Evolutionary conservation across 2,113 vertebrate species (phyloP).

Genomic region (Xyrauchen texanus): DNA sequence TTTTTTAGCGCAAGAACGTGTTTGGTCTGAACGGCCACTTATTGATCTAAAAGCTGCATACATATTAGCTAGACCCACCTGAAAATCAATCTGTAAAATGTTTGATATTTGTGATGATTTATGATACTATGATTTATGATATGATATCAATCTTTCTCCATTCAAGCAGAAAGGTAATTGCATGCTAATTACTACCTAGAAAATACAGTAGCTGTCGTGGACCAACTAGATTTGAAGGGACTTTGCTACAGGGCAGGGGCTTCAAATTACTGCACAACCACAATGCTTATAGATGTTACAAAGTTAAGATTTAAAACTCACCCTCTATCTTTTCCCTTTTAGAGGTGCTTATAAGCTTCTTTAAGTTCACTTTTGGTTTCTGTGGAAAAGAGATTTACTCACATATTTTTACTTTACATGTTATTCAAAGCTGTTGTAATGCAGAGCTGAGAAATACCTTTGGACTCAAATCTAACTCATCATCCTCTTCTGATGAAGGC

Average conservation of each 20-base stretch:
- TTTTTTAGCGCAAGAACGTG: too few relatives aligned
- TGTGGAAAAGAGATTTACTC: constrained; percentile 60
- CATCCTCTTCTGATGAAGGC: constrained; percentile 84
- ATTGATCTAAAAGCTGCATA: too few relatives aligned
- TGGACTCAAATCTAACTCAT: constrained; percentile 73
- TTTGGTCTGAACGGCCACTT: too few relatives aligned
- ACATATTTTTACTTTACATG: neutral
- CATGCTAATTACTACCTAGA: too few relatives aligned
- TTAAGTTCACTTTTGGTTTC: constrained; percentile 82
- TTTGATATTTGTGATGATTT: too few relatives aligned
- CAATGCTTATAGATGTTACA: constrained; percentile 35
- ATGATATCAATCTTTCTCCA: too few relatives aligned
- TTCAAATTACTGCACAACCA: constrained; percentile 57
- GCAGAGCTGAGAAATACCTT: constrained; percentile 74
- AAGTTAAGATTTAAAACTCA: constrained; percentile 45
- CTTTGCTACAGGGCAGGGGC: constrained; percentile 40
- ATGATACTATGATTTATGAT: too few relatives aligned
- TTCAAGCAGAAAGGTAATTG: too few relatives aligned
- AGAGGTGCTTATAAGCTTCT: constrained; percentile 75
- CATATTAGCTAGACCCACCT: too few relatives aligned
- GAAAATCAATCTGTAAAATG: too few relatives aligned
- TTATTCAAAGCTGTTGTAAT: neutral
- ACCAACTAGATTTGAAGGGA: neutral
- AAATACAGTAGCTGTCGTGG: too few relatives aligned
- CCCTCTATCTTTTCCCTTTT: constrained; percentile 74